phyloP scores from a whole-genome alignment of 1,140 invertebrate genomes.

The Cardiocondyla obscurior region DNA sequence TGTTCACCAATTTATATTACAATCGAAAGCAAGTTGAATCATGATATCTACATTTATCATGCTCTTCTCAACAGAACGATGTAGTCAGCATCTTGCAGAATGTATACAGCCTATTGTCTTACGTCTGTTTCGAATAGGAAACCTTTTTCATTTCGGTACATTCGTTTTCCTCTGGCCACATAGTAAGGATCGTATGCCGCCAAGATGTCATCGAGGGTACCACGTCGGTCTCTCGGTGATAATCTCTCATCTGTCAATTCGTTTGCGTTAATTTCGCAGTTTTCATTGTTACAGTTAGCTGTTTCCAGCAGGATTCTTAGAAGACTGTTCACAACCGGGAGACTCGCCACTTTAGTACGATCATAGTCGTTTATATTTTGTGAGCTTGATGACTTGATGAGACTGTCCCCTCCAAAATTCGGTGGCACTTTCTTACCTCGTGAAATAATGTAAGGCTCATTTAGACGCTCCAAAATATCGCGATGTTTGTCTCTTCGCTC shows the following conservation, averaged over 20 bases:
- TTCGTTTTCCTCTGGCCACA: slow-evolving; percentile 67
- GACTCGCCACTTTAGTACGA: neutral
- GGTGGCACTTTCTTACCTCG: slow-evolving; percentile 70
- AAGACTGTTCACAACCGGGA: neutral
- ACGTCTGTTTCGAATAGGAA: neutral
- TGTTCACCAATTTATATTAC: neutral
- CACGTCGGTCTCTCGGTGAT: slow-evolving; percentile 52
- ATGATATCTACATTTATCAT: neutral
- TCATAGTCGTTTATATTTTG: neutral
- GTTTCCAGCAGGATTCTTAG: neutral
- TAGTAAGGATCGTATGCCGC: slow-evolving; percentile 71
- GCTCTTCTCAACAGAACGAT: neutral
- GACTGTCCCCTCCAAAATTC: neutral
- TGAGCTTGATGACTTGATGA: neutral
- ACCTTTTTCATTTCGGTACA: neutral
- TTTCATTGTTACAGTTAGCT: neutral
- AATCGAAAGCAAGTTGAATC: neutral
- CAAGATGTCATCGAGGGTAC: slow-evolving; percentile 61
- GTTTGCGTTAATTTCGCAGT: neutral
- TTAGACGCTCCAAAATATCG: slow-evolving; percentile 62
- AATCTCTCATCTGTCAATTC: neutral
- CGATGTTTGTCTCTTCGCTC: slow-evolving; percentile 65
- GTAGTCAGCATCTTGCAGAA: neutral
- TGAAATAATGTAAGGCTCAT: slow-evolving; percentile 71
- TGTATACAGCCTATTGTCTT: neutral